phyloP scores from a whole-genome alignment of 2,888 invertebrate species.

The Cerceris rybyensis region DNA sequence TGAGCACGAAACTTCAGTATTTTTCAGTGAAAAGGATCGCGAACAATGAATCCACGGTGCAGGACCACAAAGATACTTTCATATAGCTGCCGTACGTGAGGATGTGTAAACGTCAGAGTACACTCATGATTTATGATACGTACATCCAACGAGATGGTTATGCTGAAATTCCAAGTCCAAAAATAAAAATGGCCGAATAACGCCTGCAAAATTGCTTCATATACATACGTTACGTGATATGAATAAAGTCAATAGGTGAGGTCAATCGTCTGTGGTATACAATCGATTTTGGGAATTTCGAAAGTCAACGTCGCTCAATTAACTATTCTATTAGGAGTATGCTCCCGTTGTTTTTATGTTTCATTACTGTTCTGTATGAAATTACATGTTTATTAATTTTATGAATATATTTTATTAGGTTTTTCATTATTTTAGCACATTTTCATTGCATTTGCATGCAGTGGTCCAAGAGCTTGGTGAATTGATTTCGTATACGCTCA shows the following conservation, averaged over 20 bases:
- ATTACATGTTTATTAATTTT: no score
- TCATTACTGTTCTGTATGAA: no score
- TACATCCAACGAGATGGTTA: slow-evolving; percentile 43
- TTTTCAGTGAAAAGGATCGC: slow-evolving; percentile 18
- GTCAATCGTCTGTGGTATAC: no score
- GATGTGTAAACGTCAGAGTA: slow-evolving; percentile 58
- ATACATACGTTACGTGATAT: slow-evolving; percentile 64
- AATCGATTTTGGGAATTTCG: no score
- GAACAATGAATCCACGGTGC: slow-evolving; percentile 20
- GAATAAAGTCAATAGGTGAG: slow-evolving; percentile 49
- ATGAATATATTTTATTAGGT: no score
- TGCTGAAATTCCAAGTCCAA: slow-evolving; percentile 42
- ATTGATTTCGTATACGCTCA: no score
- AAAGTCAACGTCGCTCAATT: no score
- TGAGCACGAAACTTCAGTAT: neutral
- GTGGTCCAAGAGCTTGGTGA: no score
- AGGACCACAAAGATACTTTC: slow-evolving; percentile 25
- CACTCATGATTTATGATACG: slow-evolving; percentile 58
- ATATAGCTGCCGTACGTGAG: slow-evolving; percentile 24
- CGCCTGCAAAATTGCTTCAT: slow-evolving; percentile 66
- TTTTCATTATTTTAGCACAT: no score
- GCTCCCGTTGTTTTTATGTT: no score
- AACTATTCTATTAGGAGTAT: no score
- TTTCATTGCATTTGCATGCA: no score
- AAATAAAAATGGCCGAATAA: slow-evolving; percentile 62